phyloP scores from a whole-genome alignment of 2,113 vertebrate species.

The Piprites chloris region DNA sequence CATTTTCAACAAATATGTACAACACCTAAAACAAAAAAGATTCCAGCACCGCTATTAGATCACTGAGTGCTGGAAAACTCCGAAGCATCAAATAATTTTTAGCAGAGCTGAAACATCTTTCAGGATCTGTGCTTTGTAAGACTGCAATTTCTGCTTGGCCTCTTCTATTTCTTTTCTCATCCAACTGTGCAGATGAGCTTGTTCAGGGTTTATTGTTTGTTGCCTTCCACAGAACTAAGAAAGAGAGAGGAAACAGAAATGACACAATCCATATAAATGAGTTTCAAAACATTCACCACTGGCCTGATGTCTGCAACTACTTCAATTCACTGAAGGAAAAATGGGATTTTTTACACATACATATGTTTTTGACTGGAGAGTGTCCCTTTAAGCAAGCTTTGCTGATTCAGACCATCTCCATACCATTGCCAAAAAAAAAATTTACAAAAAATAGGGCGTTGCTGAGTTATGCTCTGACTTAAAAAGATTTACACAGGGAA shows the following conservation, averaged over 20 bases:
- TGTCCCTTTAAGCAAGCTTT: background rate
- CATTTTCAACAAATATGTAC: background rate
- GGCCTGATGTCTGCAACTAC: background rate
- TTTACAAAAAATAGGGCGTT: background rate
- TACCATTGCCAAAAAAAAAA: background rate
- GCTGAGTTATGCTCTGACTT: background rate
- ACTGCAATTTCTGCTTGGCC: background rate
- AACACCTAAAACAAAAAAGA: background rate
- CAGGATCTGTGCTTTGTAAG: background rate
- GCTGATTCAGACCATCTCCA: slow-evolving; percentile 9
- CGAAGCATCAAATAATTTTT: background rate
- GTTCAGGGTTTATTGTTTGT: background rate
- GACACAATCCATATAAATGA: background rate
- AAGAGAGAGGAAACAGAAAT: background rate
- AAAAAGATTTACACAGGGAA: background rate
- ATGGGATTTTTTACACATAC: fast-evolving
- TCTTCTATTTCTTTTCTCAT: background rate
- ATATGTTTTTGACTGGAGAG: background rate
- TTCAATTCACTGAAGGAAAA: background rate
- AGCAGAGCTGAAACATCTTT: background rate
- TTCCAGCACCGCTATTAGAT: background rate
- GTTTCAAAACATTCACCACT: background rate
- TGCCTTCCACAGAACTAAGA: background rate
- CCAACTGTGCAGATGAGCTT: background rate
- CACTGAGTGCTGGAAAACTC: background rate